These are phyloP conservation scores for Oostethus manadensis DNA, from an alignment of 2,113 vertebrate species.

Conservation along the genomic window DNA sequence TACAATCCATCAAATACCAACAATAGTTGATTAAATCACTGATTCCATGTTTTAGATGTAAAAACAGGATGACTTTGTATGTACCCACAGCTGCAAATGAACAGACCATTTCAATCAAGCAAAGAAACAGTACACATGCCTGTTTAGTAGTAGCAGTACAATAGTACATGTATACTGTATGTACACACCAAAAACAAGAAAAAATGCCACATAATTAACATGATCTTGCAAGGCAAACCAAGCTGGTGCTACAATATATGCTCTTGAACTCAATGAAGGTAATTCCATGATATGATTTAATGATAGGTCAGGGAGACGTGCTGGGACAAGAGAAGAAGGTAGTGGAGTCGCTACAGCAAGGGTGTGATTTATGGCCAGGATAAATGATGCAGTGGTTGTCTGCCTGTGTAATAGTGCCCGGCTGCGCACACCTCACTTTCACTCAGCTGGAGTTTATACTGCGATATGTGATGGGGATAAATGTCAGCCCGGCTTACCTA, in stretches of 20 bases:
- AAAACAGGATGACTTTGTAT: no score
- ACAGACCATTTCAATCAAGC: no score
- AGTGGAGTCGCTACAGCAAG: conserved; percentile 60
- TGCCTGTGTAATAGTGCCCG: conserved; percentile 63
- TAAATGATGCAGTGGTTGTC: conserved; percentile 70
- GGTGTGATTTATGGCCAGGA: conserved; percentile 68
- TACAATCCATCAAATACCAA: no score
- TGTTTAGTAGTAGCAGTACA: no score
- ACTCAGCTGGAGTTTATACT: conserved; percentile 65
- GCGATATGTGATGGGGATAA: conserved; percentile 67
- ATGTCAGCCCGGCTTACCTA: conserved; percentile 65
- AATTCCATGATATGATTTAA: conserved; percentile 62
- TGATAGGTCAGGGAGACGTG: conserved; percentile 64
- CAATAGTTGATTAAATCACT: no score
- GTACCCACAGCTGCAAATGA: no score
- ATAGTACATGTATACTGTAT: no score
- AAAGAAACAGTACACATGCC: no score
- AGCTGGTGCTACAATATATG: conserved; percentile 29
- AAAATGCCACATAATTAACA: conserved; percentile 37
- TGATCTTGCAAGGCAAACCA: conserved; percentile 38
- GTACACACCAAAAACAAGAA: no score
- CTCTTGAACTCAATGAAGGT: conserved; percentile 54
- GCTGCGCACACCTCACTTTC: conserved; percentile 57
- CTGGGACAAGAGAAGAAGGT: conserved; percentile 63
- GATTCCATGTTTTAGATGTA: no score